phyloP scores from a whole-genome alignment of 2,888 invertebrate genomes.

The Agrotis clavis region DNA sequence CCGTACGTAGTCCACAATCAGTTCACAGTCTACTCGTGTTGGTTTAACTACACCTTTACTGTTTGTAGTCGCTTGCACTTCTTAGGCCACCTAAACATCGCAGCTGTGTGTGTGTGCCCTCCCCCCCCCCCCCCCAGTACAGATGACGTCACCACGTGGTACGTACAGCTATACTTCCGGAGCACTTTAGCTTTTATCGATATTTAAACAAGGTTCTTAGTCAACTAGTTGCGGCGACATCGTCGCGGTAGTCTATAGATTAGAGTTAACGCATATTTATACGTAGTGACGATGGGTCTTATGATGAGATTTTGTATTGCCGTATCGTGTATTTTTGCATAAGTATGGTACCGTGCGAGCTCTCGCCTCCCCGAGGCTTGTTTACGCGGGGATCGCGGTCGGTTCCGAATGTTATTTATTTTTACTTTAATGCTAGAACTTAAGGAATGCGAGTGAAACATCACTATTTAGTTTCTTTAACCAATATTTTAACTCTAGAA shows the following conservation, averaged over 20 bases:
- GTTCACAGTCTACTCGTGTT: not conserved
- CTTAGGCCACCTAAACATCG: too few species aligned
- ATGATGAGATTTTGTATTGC: conserved; percentile 85
- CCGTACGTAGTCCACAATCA: not conserved
- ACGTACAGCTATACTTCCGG: conserved; percentile 72
- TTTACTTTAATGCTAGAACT: conserved; percentile 53
- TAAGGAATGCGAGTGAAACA: conserved; percentile 46
- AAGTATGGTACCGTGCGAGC: conserved; percentile 69
- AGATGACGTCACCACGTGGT: not conserved
- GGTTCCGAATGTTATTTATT: conserved; percentile 58
- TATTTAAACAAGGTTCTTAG: conserved; percentile 73
- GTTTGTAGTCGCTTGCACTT: not conserved
- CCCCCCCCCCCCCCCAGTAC: not conserved
- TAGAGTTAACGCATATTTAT: conserved; percentile 78
- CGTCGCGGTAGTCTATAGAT: conserved; percentile 72
- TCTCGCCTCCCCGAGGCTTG: conserved; percentile 28
- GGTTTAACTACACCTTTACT: not conserved
- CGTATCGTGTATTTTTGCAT: conserved; percentile 82
- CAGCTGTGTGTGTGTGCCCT: too few species aligned
- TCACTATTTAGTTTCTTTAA: conserved; percentile 56
- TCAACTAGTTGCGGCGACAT: conserved; percentile 69
- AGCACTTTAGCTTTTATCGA: conserved; percentile 76
- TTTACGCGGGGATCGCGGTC: conserved; percentile 43
- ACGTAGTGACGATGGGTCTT: conserved; percentile 76
- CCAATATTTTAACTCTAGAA: conserved; percentile 37